Evolutionary conservation across 2,888 invertebrate species (phyloP).

Genomic region (Yponomeuta evonymella): DNA sequence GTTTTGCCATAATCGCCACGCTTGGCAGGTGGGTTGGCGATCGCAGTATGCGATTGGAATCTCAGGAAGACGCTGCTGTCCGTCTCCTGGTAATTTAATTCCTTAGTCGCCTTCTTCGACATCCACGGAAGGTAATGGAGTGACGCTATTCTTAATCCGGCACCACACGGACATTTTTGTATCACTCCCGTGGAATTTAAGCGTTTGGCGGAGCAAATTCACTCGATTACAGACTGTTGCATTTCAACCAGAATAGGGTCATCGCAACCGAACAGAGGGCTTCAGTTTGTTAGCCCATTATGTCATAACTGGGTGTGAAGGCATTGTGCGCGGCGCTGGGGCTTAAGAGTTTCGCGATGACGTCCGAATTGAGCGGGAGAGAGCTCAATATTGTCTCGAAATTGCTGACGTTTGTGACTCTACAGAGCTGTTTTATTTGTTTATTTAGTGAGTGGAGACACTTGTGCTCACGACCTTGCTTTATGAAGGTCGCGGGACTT

Average conservation of each 20-base stretch:
- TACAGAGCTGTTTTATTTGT: neutral
- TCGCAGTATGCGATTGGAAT: too few species aligned
- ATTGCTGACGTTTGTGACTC: neutral
- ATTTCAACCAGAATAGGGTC: neutral
- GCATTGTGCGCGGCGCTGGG: neutral
- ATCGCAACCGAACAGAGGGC: neutral
- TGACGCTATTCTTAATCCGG: too few species aligned
- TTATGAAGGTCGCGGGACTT: neutral
- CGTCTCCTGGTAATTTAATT: too few species aligned
- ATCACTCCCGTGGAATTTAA: too few species aligned
- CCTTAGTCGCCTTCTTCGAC: too few species aligned
- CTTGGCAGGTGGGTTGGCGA: too few species aligned
- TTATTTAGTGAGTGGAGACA: neutral
- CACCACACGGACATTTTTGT: too few species aligned
- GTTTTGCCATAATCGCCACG: too few species aligned
- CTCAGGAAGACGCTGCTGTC: too few species aligned
- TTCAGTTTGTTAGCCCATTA: conserved; percentile 1
- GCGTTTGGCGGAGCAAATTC: neutral
- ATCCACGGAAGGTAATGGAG: too few species aligned
- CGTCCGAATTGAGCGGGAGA: neutral
- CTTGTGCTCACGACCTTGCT: neutral
- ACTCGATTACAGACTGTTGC: neutral
- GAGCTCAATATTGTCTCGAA: neutral
- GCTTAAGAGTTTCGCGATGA: neutral
- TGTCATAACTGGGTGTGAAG: conserved; percentile 1